Conservation (phyloP, 2,888 invertebrate genomes). For the Nomada fucata region DNA sequence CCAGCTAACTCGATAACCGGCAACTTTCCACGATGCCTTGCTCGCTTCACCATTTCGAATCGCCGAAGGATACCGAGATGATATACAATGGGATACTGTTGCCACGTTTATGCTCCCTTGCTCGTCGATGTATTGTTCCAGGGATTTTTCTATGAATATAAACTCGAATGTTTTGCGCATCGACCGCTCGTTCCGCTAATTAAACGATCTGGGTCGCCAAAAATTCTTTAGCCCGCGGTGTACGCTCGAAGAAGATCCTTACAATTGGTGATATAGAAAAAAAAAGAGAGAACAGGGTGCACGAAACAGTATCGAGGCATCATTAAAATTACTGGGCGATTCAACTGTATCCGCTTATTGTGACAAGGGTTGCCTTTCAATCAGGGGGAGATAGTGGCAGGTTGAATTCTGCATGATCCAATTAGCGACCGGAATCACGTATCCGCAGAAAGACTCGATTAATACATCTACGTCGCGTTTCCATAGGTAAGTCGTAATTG, state of each 20-base stretch:
- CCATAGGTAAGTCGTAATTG: slow-evolving; percentile 1
- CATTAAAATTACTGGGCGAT: background rate
- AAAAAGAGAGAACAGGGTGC: background rate
- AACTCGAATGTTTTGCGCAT: background rate
- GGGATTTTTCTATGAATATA: background rate
- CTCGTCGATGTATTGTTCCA: background rate
- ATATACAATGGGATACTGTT: background rate
- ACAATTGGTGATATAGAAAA: background rate
- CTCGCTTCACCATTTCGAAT: background rate
- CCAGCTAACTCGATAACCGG: slow-evolving; percentile 10
- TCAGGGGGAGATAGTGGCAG: background rate
- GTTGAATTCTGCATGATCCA: background rate
- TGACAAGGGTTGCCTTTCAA: background rate
- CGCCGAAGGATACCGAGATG: background rate
- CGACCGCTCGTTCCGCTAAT: background rate
- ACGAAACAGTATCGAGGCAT: background rate
- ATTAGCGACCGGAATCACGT: slow-evolving; percentile 13
- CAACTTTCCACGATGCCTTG: background rate
- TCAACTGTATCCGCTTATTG: slow-evolving; percentile 7
- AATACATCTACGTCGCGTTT: slow-evolving; percentile 17
- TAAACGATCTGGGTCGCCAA: background rate
- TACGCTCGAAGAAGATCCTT: background rate
- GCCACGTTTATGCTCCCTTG: background rate
- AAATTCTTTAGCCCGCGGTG: background rate
- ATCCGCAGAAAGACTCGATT: slow-evolving; percentile 1